Evolutionary conservation across 2,888 invertebrate species (phyloP), one percentile per base, ranked within the genome.

Genomic region (Encarsia formosa): DNA sequence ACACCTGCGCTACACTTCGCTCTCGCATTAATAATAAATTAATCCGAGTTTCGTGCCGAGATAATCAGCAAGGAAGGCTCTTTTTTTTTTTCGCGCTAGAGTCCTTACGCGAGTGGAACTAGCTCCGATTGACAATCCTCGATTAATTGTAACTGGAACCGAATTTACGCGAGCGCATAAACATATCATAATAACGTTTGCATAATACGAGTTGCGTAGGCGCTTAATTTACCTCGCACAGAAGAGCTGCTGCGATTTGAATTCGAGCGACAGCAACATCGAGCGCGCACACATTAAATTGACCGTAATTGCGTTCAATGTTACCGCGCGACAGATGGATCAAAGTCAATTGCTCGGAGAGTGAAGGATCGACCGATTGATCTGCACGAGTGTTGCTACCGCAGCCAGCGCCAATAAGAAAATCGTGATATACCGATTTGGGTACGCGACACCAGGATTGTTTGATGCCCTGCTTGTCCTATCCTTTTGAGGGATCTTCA

Each of bases 301-400:
- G 70, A 65, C 67, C 69, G 68, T 70, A 72, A 71, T 71, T 71
- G 67, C 65, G 64, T 64, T 71, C 68, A 69, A 68, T 71, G 72
- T 68, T 67, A 65, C 64, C 64, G 66, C 65, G 66, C 67, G 66
- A 70, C 67, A 65, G 64, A 68, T 69, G 66, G 67, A 68, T 72
- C 71, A 67, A 67, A 69, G 68, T 68, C 71, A 69, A 71, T 71
- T 70, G 71, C 61, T 62, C 61, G 39, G 26, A 58, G 61, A 66
- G 65, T 62, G 68, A 69, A 64, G 59, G 62, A 54, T 52, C 56
- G 49, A 46, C 37, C 32, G 50, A 51, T 49, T 39, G 24, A 50
- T 26, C 13, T 11, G 19, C 29, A 15, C 31, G 26, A 8, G 31
- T 3, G 31, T 6, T 11, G 31, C 4, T n/a, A n/a, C n/a, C n/a